Evolutionary conservation across 2,888 invertebrate species (phyloP).

Genomic region (Sicus ferrugineus): DNA sequence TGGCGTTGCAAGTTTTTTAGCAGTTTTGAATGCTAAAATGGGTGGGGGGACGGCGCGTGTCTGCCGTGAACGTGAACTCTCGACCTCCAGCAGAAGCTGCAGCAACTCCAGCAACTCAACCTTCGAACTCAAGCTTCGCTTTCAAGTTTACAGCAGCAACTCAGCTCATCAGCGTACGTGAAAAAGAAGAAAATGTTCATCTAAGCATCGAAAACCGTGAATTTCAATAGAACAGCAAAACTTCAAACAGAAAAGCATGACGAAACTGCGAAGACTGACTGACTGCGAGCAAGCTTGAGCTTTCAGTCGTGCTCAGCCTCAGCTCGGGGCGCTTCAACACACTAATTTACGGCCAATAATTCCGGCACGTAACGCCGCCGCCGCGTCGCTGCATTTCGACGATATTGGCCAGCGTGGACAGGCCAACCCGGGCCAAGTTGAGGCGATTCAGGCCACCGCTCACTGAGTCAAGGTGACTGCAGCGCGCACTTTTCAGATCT

Average conservation of each 20-base stretch:
- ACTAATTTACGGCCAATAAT: not conserved
- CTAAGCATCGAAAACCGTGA: not conserved
- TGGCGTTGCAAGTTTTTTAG: not conserved
- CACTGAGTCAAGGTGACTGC: conserved; percentile 6
- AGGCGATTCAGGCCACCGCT: not conserved
- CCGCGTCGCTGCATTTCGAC: not conserved
- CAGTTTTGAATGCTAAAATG: not conserved
- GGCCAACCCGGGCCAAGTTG: not conserved
- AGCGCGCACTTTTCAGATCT: not conserved
- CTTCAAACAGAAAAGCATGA: no score
- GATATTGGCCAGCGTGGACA: not conserved
- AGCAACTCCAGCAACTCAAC: no score
- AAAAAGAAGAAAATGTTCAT: no score
- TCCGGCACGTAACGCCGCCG: not conserved
- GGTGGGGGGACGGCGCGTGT: no score
- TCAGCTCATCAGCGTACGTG: no score
- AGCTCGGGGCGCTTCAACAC: no score
- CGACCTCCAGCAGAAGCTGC: not conserved
- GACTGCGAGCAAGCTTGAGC: no score
- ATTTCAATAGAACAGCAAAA: not conserved
- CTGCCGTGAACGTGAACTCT: conserved; percentile 4
- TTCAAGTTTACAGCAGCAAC: no score
- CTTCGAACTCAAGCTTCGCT: no score
- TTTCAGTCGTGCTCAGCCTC: no score
- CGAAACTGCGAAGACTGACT: no score